Evolutionary conservation across 1,140 invertebrate genomes (phyloP), one percentile per base, ranked within the genome.

Genomic region (Holcopasites calliopsidis): DNA sequence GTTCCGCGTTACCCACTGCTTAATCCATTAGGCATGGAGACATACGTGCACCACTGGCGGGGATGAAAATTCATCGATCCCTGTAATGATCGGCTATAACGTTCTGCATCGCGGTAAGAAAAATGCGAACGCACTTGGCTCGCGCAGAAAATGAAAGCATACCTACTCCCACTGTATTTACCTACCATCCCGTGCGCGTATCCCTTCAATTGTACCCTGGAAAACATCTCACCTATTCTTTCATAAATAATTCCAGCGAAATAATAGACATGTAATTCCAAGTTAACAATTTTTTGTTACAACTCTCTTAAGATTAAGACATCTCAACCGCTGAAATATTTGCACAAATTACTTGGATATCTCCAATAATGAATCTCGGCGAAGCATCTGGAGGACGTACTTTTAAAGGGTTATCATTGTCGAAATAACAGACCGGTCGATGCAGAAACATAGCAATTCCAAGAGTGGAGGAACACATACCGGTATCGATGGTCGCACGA

Each of bases 401-500:
- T 75, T 57, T 69, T 69, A 60, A 60, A 21, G 42, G 65, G 13
- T 69, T 57, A 69, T 69, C 52, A 40, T 69, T 58, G 54, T 7
- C 33, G 73, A 58, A 75, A 69, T 58, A 60, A 75, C 47, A 69
- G 73, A 13, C 33, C 16, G 49, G 13, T 7, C n/a, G 50, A 35
- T n/a, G n/a, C n/a, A n/a, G 64, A 13, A 58, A 42, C 64, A n/a
- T 0, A 11, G 42, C n/a, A 58, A 69, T 75, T 58, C 73, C 42
- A 16, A 6, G 40, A 40, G 38, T 31, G 49, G 23, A 4, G 3
- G 16, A 18, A 44, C 11, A 18, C 18, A 44, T n/a, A n/a, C 4
- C 31, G 16, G 31, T 8, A 38, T 52, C 64, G 23, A 72, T 31
- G 44, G 57, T 80, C 78, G 60, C 52, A 50, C 72, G 72, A 80